Conservation (phyloP, 2,113 vertebrate species). For the Pipa parva region DNA sequence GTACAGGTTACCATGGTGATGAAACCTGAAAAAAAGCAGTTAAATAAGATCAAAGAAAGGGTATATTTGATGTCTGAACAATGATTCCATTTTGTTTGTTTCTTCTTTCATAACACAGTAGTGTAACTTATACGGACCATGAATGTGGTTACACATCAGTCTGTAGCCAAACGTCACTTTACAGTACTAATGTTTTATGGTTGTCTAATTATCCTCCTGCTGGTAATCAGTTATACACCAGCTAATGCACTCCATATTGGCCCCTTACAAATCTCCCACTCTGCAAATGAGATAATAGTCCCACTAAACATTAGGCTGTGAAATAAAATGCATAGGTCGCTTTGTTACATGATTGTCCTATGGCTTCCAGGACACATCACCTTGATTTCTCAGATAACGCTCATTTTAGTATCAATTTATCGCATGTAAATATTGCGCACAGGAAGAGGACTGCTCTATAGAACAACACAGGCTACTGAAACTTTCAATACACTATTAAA, state of each 20-base stretch:
- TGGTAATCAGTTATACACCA: constrained; percentile 36
- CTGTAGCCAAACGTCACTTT: constrained; percentile 20
- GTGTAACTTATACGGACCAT: too few relatives aligned
- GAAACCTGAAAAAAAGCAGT: too few relatives aligned
- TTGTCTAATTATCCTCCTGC: neutral
- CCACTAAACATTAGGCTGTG: constrained; percentile 32
- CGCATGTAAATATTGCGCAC: neutral
- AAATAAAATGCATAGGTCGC: constrained; percentile 31
- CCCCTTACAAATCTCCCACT: constrained; percentile 27
- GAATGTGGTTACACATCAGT: neutral
- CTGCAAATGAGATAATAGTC: constrained; percentile 36
- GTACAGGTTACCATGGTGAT: too few relatives aligned
- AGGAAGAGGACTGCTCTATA: too few relatives aligned
- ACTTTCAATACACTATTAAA: too few relatives aligned
- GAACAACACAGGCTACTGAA: too few relatives aligned
- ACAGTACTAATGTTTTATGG: constrained; percentile 30
- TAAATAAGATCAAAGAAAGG: too few relatives aligned
- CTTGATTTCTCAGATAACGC: constrained; percentile 5
- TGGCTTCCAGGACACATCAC: constrained; percentile 27
- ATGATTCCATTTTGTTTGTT: too few relatives aligned
- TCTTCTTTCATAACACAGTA: too few relatives aligned
- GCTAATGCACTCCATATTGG: constrained; percentile 34
- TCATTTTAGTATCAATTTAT: neutral
- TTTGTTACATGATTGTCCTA: constrained; percentile 35
- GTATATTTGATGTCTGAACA: too few relatives aligned